phyloP scores from a whole-genome alignment of 2,113 vertebrate species.

The Eublepharis macularius region DNA sequence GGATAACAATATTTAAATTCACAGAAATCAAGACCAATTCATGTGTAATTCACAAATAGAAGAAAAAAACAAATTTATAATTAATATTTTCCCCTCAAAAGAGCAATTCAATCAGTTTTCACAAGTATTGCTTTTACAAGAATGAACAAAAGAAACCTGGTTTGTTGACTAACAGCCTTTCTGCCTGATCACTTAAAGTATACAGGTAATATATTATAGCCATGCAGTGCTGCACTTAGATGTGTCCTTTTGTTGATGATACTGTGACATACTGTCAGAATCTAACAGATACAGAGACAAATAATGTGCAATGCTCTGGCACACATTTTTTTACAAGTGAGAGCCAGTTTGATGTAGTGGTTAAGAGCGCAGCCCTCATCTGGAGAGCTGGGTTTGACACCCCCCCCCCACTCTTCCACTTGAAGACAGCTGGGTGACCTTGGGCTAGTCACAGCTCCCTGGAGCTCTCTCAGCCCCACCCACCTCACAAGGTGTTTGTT shows the following conservation, averaged over 20 bases:
- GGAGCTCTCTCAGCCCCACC: no score
- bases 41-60: slow-evolving; percentile 56
- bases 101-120: not conserved
- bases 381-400: no score
- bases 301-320: not conserved
- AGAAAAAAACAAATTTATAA: slow-evolving; percentile 33
- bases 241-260: not conserved
- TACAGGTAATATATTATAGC: not conserved
- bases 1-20: slow-evolving; percentile 45
- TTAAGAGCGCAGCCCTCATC: no score
- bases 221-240: not conserved
- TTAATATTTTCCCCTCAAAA: slow-evolving; percentile 44
- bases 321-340: no score
- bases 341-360: no score
- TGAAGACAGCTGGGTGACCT: no score
- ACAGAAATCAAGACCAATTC: slow-evolving; percentile 36
- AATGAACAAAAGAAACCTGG: slow-evolving; percentile 38
- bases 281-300: no score
- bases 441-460: no score
- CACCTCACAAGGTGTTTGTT: no score
- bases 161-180: slow-evolving; percentile 8
- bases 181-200: not conserved
- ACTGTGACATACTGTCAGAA: no score
- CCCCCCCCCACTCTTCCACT: no score
- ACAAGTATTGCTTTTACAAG: not conserved